Conservation (phyloP, 92 coral and sea anemone genomes). For the Palythoa grandis region DNA sequence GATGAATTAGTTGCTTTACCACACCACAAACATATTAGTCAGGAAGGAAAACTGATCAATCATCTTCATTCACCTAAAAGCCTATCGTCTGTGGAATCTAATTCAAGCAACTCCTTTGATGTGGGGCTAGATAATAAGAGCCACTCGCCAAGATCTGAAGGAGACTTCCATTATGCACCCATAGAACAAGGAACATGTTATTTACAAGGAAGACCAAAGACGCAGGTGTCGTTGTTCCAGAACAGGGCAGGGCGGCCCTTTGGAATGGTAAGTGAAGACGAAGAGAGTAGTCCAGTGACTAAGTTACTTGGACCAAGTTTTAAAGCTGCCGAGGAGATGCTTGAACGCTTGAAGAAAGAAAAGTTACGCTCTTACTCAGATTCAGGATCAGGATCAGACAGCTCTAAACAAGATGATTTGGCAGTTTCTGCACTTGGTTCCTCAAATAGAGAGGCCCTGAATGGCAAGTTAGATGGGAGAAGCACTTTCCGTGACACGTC, state of each 20-base stretch:
- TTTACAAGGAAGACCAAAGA: slow-evolving; percentile 3
- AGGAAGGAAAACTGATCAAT: slow-evolving; percentile 2
- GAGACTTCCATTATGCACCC: neutral
- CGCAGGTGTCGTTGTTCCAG: slow-evolving; percentile 28
- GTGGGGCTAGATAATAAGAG: neutral
- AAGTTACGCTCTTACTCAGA: slow-evolving; percentile 55
- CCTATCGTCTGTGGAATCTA: neutral
- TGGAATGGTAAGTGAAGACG: slow-evolving; percentile 68
- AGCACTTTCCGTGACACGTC: neutral
- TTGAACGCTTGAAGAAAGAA: slow-evolving; percentile 73
- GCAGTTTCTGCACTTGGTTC: neutral
- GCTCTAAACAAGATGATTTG: slow-evolving; percentile 31
- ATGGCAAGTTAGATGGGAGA: slow-evolving; percentile 4
- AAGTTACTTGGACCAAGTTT: slow-evolving; percentile 96
- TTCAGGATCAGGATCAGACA: slow-evolving; percentile 51
- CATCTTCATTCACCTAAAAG: slow-evolving; percentile 17
- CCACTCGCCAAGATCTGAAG: neutral
- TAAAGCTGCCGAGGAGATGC: slow-evolving; percentile 85
- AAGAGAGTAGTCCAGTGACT: slow-evolving; percentile 92
- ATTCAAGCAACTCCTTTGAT: neutral
- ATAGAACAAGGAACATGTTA: neutral
- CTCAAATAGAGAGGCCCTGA: neutral
- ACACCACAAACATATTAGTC: slow-evolving; percentile 6
- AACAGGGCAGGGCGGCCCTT: slow-evolving; percentile 43
- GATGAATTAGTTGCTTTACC: neutral